Base-by-base conservation (phyloP, 2,888 invertebrate species). In the Tetragonisca angustula region DNA sequence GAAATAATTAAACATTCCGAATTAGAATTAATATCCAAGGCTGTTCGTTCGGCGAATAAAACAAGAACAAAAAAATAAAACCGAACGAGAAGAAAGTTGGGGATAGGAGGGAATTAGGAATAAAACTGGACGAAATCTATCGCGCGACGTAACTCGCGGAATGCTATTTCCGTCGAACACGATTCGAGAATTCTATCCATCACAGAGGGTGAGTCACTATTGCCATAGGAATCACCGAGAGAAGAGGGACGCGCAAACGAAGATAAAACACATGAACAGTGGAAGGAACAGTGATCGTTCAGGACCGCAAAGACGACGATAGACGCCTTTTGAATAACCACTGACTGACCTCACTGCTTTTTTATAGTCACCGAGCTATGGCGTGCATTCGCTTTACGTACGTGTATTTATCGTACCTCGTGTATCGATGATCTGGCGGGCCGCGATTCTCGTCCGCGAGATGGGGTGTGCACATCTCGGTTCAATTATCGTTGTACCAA, bases 131-230 rank as follows among this genome's bases (percentile, higher is more conserved):
- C 54, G 70, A 21, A 69, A 69, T 69, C 71, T 73, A 79, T 79
- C 73, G 79, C 50, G 61, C 78, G 76, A 70, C 79, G 81, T 75
- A 77, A 65, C 61, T 78, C 76, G 76, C 72, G 76, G 79, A 78
- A 79, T 71, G 79, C 79, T 87, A 89, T 88, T 89, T 85, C 84
- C 81, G 87, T 87, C 79, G 86, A 85, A 85, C 75, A 79, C 62
- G 65, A 50, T 43, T 43, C 64, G 73, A 78, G 83, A 81, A 86
- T 86, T 85, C 81, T 85, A 65, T 83, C 77, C 84, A 67, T 75
- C 43, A 74, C 78, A 56, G 75, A 73, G 70, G 81, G 69, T 85
- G 86, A 89, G 81, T 90, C 89, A 82, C 87, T 89, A 88, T 87
- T 88, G 83, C 82, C 85, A 79, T 82, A 81, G 77, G 81, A 86